phyloP scores from a whole-genome alignment of 2,113 vertebrate genomes.

The Platysternon megacephalum region DNA sequence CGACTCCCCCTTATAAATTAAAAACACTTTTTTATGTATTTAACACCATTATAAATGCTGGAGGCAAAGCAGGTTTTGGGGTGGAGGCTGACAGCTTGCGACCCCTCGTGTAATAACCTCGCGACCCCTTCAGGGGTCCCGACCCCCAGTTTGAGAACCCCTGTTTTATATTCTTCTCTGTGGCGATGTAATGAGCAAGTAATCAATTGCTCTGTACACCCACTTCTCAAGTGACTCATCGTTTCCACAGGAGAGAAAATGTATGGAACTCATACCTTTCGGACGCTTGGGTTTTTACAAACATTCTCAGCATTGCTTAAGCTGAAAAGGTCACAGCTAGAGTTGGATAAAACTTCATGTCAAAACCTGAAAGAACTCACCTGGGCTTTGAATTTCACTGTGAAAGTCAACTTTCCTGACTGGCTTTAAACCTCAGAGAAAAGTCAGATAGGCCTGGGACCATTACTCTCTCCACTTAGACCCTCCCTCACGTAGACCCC shows the following conservation, averaged over 20 bases:
- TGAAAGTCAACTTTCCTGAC: not conserved
- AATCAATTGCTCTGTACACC: not conserved
- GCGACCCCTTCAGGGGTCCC: no score
- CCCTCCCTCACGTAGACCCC: not conserved
- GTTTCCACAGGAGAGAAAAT: not conserved
- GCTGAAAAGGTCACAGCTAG: not conserved
- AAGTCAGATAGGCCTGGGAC: not conserved
- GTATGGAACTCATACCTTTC: not conserved
- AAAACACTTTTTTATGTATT: no score
- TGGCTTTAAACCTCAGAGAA: not conserved
- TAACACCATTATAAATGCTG: no score
- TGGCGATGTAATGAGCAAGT: not conserved
- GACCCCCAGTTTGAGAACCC: no score
- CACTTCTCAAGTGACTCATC: fast-evolving
- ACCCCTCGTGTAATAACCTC: no score
- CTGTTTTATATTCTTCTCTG: not conserved
- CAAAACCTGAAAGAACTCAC: not conserved
- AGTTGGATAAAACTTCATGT: not conserved
- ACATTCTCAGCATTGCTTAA: not conserved
- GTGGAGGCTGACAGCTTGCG: no score
- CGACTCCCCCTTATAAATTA: no score
- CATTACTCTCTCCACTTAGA: not conserved
- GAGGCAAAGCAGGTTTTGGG: no score
- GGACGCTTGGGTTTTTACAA: not conserved
- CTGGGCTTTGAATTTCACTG: not conserved